Conservation (phyloP, 2,888 invertebrate genomes). For the Hirtodrosophila duncani region DNA sequence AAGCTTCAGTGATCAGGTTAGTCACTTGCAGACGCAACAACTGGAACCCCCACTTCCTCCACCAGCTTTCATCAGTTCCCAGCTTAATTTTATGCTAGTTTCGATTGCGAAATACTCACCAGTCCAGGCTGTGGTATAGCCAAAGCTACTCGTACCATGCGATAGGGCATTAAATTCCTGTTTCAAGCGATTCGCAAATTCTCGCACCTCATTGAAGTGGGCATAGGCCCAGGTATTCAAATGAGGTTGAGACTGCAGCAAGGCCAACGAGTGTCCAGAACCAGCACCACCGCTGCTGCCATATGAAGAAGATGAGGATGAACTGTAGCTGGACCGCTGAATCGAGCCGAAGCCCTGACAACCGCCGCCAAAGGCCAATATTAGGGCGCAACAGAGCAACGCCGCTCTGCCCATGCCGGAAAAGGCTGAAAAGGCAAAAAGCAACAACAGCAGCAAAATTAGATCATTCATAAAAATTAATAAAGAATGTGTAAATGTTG, state of each 20-base stretch:
- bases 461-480: constrained; percentile 47
- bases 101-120: constrained; percentile 47
- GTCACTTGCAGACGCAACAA: no score
- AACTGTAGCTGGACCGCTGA: constrained; percentile 43
- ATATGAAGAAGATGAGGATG: constrained; percentile 44
- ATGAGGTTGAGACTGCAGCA: constrained; percentile 35
- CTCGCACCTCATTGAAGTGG: constrained; percentile 69
- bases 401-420: constrained; percentile 65
- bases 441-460: constrained; percentile 21
- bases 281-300: constrained; percentile 6
- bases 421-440: constrained; percentile 26
- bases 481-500: constrained; percentile 24
- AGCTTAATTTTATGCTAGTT: not conserved
- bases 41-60: no score
- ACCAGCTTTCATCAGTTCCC: no score
- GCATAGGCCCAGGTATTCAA: constrained; percentile 69
- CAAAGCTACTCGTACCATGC: constrained; percentile 41
- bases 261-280: constrained; percentile 17
- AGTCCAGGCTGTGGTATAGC: constrained; percentile 54
- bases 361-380: constrained; percentile 55
- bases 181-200: constrained; percentile 71
- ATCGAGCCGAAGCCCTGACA: constrained; percentile 42
- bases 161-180: constrained; percentile 73
- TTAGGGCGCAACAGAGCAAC: constrained; percentile 55
- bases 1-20: no score